These are phyloP conservation scores for Cyaniris semiargus DNA, from an alignment of 2,888 invertebrate species.

Conservation along the genomic window DNA sequence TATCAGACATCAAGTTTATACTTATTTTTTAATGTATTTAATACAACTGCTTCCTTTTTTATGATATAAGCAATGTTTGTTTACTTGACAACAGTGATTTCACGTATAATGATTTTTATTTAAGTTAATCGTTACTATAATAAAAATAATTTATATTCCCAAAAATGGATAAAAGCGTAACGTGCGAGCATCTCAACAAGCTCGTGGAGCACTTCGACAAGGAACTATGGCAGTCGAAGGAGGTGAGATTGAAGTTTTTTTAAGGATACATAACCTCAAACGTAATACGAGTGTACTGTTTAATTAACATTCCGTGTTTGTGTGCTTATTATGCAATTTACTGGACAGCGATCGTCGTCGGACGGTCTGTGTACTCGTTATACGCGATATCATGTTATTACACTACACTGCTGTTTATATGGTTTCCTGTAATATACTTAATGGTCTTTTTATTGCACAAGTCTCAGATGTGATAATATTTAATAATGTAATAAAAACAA, in stretches of 20 bases:
- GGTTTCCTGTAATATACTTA: neutral
- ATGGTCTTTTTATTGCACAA: neutral
- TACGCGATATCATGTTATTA: slow-evolving; percentile 2
- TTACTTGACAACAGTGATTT: slow-evolving; percentile 61
- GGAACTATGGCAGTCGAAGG: slow-evolving; percentile 72
- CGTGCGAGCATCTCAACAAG: slow-evolving; percentile 75
- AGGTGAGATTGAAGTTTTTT: slow-evolving; percentile 56
- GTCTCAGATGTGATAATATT: neutral
- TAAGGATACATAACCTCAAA: slow-evolving; percentile 66
- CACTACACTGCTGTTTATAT: slow-evolving; percentile 15
- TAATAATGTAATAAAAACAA: neutral
- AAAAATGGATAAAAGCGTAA: slow-evolving; percentile 73
- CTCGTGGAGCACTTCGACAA: slow-evolving; percentile 63
- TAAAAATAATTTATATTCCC: slow-evolving; percentile 49
- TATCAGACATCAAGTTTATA: slow-evolving; percentile 46
- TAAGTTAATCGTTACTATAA: slow-evolving; percentile 51
- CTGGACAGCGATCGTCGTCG: slow-evolving; percentile 35
- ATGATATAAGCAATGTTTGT: slow-evolving; percentile 63
- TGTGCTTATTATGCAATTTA: slow-evolving; percentile 63
- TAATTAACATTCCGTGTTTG: slow-evolving; percentile 63
- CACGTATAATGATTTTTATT: slow-evolving; percentile 57
- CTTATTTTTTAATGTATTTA: slow-evolving; percentile 46
- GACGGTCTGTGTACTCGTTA: slow-evolving; percentile 31
- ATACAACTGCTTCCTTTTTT: slow-evolving; percentile 46
- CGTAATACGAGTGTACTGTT: slow-evolving; percentile 51